Base-by-base conservation (phyloP, 2,888 invertebrate species). In the Geophilus truncorum region DNA sequence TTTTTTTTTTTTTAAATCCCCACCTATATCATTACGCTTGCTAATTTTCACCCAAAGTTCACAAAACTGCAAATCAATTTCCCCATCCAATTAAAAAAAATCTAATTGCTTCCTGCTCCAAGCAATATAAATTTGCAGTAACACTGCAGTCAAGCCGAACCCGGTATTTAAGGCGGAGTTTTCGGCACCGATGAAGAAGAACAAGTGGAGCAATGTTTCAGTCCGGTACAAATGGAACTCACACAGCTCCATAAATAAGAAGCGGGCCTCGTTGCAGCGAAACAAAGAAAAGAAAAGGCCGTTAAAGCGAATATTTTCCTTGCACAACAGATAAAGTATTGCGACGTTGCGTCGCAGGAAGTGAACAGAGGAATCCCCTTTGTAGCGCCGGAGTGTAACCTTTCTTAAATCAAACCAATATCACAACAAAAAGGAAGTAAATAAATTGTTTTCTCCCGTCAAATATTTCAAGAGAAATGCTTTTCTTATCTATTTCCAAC, bases 201-300 rank as follows among this genome's bases (percentile, higher is more conserved):
- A 62, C 62, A 62, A 62, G 62, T 62, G 62, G 62, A 62, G 62
- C 62, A 62, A 62, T 62, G 62, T 62, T 62, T 62, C 62, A 62
- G 62, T 62, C 25, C 62, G 25, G 25, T 25, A 62, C 62, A 62
- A 62, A 62, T 62, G 62, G 62, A 62, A 62, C 25, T 28, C 62
- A 62, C 62, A 62, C 25, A 62, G 62, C 62, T 62, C 62, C 62
- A 62, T 62, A 62, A 62, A 62, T 62, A 62, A 62, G 62, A 62
- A 6, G 62, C 7, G n/a, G 23, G 5, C 62, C 62, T 62, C 62
- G 23, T 25, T 62, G 25, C 62, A 62, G 28, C 7, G 62, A 62
- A 7, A 23, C n/a, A 62, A 62, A 23, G 6, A 23, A 9, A 62
- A 23, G 15, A 15, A 62, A 28, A 25, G 6, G 12, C 23, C 21